These are phyloP conservation scores for Physella acuta DNA, from an alignment of 1,140 invertebrate species.

Conservation along the genomic window DNA sequence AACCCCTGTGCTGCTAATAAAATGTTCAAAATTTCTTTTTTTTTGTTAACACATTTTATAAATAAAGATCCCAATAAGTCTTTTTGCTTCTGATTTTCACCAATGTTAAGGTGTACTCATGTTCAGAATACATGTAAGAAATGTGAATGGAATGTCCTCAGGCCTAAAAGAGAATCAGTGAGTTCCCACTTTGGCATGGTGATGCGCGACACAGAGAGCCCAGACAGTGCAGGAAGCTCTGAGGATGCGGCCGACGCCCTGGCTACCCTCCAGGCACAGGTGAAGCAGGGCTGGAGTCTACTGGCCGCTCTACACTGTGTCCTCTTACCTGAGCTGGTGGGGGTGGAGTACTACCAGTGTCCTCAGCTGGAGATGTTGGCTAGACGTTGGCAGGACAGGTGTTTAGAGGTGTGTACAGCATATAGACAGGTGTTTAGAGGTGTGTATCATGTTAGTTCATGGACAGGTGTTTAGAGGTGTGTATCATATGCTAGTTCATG, in stretches of 20 bases:
- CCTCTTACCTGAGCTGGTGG: slow-evolving; percentile 79
- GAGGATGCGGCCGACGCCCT: slow-evolving; percentile 1
- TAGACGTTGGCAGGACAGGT: slow-evolving; percentile 96
- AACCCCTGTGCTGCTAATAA: too few species aligned
- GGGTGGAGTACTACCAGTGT: slow-evolving; percentile 81
- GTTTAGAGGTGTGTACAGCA: slow-evolving; percentile 88
- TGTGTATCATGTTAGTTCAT: too few species aligned
- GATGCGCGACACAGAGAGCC: slow-evolving; percentile 14
- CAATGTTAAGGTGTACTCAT: too few species aligned
- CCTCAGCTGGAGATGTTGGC: slow-evolving; percentile 97
- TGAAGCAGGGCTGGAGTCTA: slow-evolving; percentile 78
- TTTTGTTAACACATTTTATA: too few species aligned
- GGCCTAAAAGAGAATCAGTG: background rate
- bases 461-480: too few species aligned
- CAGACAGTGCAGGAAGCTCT: slow-evolving; percentile 3
- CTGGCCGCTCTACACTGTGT: slow-evolving; percentile 95
- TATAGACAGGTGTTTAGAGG: too few species aligned
- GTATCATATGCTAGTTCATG: too few species aligned
- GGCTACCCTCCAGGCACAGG: slow-evolving; percentile 23
- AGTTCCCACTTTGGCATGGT: slow-evolving; percentile 7
- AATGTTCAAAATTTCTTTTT: too few species aligned
- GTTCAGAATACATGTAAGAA: too few species aligned
- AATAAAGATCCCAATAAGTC: too few species aligned
- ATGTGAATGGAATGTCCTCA: slow-evolving; percentile 3
- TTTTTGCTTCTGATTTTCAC: too few species aligned